phyloP scores from a whole-genome alignment of 2,113 vertebrate genomes.

The Heptranchias perlo region DNA sequence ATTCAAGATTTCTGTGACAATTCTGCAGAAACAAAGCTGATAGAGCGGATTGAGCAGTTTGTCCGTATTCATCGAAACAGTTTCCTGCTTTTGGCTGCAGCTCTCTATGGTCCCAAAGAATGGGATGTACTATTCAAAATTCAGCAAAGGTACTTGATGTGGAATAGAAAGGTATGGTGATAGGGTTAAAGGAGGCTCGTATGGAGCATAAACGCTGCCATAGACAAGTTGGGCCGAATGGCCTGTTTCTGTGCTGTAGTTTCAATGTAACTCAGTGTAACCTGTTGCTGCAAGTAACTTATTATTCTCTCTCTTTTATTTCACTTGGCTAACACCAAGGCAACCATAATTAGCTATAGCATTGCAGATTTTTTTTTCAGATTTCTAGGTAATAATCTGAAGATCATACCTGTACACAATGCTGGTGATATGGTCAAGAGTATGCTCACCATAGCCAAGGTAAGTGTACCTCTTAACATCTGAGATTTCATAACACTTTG shows the following conservation, averaged over 20 bases:
- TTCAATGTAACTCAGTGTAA: no score
- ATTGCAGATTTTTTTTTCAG: slow-evolving; percentile 52
- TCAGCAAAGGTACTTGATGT: slow-evolving; percentile 70
- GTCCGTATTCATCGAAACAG: slow-evolving; percentile 77
- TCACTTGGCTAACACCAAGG: background rate
- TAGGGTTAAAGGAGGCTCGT: no score
- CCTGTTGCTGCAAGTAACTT: background rate
- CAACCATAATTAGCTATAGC: background rate
- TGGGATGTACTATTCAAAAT: slow-evolving; percentile 66
- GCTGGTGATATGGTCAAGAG: slow-evolving; percentile 65
- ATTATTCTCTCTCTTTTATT: background rate
- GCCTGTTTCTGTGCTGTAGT: no score
- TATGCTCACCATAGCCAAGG: slow-evolving; percentile 84
- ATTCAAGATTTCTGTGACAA: slow-evolving; percentile 56
- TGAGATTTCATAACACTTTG: background rate
- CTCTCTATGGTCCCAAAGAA: slow-evolving; percentile 68
- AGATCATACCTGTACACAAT: slow-evolving; percentile 75
- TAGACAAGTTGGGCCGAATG: no score
- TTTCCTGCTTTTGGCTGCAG: slow-evolving; percentile 73
- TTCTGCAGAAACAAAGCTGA: slow-evolving; percentile 54
- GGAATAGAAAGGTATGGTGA: no score
- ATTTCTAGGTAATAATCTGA: slow-evolving; percentile 78
- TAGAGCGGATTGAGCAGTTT: slow-evolving; percentile 67
- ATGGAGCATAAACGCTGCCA: no score
- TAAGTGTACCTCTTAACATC: slow-evolving; percentile 49